Evolutionary conservation across 1,140 invertebrate species (phyloP).

Genomic region (Polypedilum vanderplanki): DNA sequence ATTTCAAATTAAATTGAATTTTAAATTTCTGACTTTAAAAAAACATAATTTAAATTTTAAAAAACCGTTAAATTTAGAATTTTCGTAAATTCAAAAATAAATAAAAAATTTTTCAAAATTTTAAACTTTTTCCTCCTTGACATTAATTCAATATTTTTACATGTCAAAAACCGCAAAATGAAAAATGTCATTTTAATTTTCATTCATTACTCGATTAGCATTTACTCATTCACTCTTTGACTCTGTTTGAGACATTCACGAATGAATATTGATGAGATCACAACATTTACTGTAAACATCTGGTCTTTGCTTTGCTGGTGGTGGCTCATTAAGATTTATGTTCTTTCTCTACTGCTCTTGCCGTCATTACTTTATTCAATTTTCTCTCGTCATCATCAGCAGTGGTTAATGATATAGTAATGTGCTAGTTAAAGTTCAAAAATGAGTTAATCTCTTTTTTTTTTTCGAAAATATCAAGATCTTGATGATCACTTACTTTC

Average conservation of each 20-base stretch:
- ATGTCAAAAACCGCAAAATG: neutral
- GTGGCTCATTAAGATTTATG: constrained; percentile 5
- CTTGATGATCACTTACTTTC: no score
- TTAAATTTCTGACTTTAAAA: no score
- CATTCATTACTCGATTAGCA: no score
- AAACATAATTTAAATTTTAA: no score
- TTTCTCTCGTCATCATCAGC: neutral
- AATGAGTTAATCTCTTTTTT: no score
- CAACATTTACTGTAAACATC: neutral
- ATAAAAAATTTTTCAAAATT: no score
- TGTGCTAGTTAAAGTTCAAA: no score
- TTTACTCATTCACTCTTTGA: neutral
- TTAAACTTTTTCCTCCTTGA: neutral
- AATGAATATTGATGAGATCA: neutral
- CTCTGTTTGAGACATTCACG: neutral
- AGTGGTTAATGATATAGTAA: no score
- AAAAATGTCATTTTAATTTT: neutral
- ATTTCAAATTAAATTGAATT: no score
- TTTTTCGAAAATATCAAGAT: no score
- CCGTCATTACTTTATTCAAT: neutral
- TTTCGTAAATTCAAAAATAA: no score
- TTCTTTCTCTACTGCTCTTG: neutral
- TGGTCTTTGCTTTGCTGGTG: neutral
- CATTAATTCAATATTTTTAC: neutral
- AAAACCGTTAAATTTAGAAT: no score